Evolutionary conservation across 1,140 invertebrate species (phyloP), one percentile per base, ranked within the genome.

Genomic region (Coptotermes formosanus): DNA sequence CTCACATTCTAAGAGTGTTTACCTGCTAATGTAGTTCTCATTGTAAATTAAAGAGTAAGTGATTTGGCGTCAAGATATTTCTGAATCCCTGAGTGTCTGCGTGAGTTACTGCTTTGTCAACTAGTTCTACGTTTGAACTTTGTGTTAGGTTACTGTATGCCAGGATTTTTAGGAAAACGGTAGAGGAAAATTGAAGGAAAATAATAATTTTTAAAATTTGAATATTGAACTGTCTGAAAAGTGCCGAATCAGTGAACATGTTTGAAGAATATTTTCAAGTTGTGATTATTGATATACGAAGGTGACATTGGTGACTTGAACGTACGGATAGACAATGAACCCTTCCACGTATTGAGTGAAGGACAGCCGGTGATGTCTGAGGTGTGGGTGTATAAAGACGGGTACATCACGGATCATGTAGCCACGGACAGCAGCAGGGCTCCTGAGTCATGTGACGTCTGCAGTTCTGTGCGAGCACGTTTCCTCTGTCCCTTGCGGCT

Each of bases 371-470:
- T 25, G 8, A 75, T 75, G 64, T 75, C 64, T 25, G n/a, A 75
- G n/a, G 69, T 87, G 83, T 88, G 88, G 88, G 85, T 88, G 52
- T 88, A 87, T 81, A 87, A 88, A 25, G 85, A 88, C 84, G 88
- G 88, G 2, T 87, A 88, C 55, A 59, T 88, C 85, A 88, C 88
- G 30, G 86, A 87, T 59, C 85, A 64, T n/a, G 38, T 88, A 48
- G 21, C 38, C 3, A 64, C 85, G 44, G 23, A 43, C 44, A 83
- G 52, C 43, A 21, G 52, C 19, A 21, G 19, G 19, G 52, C 19
- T 55, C 19, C 52, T 55, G 52, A 55, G 52, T 45, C 82, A 43
- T 83, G 38, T n/a, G 25, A 11, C 14, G 25, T 30, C 64, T 30
- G 64, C 64, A 25, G 64, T n/a, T 75, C 64, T n/a, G 64, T 25